Percentiles rank a stretch among this genome's conserved stretches.
Evolutionary conservation across 2,888 invertebrate genomes (phyloP).

Genomic region (Dinocampus coccinellae): DNA sequence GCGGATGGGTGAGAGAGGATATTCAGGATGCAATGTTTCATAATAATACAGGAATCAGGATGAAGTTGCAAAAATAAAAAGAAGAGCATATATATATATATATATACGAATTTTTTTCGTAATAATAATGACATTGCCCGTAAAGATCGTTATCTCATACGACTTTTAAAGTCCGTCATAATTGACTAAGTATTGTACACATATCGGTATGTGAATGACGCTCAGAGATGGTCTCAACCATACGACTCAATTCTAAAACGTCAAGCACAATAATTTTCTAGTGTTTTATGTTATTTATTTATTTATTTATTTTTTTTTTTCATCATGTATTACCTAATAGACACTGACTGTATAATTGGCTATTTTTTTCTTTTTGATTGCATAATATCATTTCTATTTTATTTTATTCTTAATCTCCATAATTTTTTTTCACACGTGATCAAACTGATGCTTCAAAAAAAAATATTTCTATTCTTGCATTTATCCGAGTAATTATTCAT

Average conservation of each 20-base stretch:
- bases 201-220: conserved; percentile 45
- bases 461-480: too few species aligned
- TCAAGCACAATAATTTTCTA: conserved; percentile 9
- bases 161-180: conserved; percentile 37
- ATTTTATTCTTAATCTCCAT: too few species aligned
- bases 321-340: background rate
- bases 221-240: conserved; percentile 48
- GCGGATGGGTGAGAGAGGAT: too few species aligned
- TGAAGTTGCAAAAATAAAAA: background rate
- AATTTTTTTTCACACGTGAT: too few species aligned
- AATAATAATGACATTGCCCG: conserved; percentile 39
- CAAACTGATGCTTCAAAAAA: too few species aligned
- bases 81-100: conserved; percentile 38
- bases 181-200: conserved; percentile 40
- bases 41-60: background rate
- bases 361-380: too few species aligned
- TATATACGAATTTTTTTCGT: conserved; percentile 28
- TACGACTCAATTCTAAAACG: conserved; percentile 34
- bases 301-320: background rate
- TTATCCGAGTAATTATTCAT: background rate
- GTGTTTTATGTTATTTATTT: background rate
- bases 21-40: background rate
- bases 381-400: too few species aligned
- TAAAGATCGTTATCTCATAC: conserved; percentile 39
- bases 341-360: background rate